Evolutionary conservation across 2,113 vertebrate genomes (phyloP).

Genomic region (Menidia beryllina): DNA sequence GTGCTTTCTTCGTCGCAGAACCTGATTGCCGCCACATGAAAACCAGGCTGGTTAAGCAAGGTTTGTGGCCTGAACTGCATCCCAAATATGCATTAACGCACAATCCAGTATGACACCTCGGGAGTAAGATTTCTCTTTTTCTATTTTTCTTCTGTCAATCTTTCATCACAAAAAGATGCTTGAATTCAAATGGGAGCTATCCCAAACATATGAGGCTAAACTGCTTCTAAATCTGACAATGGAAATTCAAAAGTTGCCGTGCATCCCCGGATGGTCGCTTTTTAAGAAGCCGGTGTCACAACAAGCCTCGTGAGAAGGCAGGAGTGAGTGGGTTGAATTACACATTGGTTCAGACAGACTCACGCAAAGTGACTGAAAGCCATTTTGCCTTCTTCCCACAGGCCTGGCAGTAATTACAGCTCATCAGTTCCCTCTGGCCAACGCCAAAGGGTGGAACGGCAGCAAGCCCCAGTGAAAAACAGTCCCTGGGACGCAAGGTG

Average conservation of each 20-base stretch:
- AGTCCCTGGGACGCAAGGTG: slow-evolving; percentile 27
- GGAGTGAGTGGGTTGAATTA: slow-evolving; percentile 14
- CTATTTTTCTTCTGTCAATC: slow-evolving; percentile 9
- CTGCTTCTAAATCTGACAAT: background rate
- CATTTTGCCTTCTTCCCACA: slow-evolving; percentile 36
- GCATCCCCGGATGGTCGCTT: background rate
- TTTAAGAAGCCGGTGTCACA: background rate
- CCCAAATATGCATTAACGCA: slow-evolving; percentile 7
- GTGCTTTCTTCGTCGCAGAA: background rate
- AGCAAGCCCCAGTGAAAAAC: slow-evolving; percentile 26
- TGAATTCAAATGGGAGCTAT: slow-evolving; percentile 2
- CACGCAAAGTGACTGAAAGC: slow-evolving; percentile 41
- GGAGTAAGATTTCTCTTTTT: slow-evolving; percentile 15
- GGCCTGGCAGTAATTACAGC: slow-evolving; percentile 54
- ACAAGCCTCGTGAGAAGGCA: slow-evolving; percentile 6
- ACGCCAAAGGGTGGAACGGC: slow-evolving; percentile 9
- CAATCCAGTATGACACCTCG: slow-evolving; percentile 7
- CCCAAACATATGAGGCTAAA: background rate
- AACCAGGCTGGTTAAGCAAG: slow-evolving; percentile 1
- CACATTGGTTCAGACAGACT: slow-evolving; percentile 15
- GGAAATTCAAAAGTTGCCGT: background rate
- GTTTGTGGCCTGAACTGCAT: slow-evolving; percentile 16
- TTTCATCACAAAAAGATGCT: background rate
- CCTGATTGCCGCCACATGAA: no score
- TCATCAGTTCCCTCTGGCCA: slow-evolving; percentile 52